Conservation (phyloP, 2,797 vertebrate species). For the Enteromius unitaeniatus region DNA sequence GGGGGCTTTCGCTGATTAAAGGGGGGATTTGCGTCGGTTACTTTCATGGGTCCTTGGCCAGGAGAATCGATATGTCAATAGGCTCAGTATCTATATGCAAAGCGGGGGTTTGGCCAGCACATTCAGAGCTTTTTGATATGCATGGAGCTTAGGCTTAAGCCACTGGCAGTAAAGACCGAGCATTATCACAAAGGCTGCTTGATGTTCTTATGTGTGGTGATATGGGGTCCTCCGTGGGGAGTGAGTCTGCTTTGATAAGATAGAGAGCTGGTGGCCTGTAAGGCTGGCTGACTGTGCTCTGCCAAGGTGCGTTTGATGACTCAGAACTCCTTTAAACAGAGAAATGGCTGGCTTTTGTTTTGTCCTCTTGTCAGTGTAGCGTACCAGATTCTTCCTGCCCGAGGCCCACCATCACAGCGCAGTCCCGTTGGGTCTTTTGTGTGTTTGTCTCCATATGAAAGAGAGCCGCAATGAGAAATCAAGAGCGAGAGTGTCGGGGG, state of each 20-base stretch:
- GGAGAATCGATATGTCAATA: constrained; percentile 54
- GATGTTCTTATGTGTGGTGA: constrained; percentile 52
- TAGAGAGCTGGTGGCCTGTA: constrained; percentile 43
- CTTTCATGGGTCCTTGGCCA: constrained; percentile 44
- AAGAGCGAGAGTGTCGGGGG: constrained; percentile 31
- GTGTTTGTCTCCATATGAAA: constrained; percentile 47
- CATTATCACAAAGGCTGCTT: constrained; percentile 44
- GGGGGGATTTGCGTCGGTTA: constrained; percentile 50
- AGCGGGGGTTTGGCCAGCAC: constrained; percentile 44
- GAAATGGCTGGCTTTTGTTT: constrained; percentile 55
- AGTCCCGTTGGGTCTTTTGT: constrained; percentile 43
- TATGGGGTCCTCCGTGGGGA: constrained; percentile 36
- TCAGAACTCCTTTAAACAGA: constrained; percentile 22
- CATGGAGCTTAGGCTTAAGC: constrained; percentile 45
- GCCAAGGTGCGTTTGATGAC: constrained; percentile 27
- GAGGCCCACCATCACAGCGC: constrained; percentile 31
- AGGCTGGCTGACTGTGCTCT: constrained; percentile 28
- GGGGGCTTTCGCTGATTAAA: constrained; percentile 55
- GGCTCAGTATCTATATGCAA: constrained; percentile 55
- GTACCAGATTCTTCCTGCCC: constrained; percentile 48
- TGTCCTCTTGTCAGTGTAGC: constrained; percentile 39
- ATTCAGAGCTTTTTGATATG: constrained; percentile 52
- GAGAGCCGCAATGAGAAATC: constrained; percentile 25
- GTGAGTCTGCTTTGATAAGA: constrained; percentile 55
- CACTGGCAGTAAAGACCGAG: constrained; percentile 42